Base-by-base conservation (phyloP, 1,140 invertebrate species). In the Lethocerus indicus region DNA sequence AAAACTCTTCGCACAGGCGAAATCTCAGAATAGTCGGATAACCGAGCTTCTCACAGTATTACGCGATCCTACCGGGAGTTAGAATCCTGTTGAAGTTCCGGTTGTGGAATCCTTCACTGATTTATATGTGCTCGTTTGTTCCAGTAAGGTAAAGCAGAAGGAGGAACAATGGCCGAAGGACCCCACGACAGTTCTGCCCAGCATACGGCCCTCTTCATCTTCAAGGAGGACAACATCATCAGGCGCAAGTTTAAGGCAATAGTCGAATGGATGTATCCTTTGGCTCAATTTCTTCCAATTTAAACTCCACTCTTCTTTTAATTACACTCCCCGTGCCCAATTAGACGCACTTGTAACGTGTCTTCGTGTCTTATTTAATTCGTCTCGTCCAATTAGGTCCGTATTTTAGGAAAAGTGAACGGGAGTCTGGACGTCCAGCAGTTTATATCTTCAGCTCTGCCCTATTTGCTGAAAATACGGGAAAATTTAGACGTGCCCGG, bases 241-340 rank as follows among this genome's bases (percentile, higher is more conserved):
- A 53, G 52, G 25, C 32, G 39, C 24, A 45, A 53, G 41, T 49
- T 41, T 26, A 53, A 53, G 36, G 39, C 52, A 1, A 49, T 53
- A 24, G 52, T 50, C 2, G 37, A 42, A 29, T 53, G 52, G 52
- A 14, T 44, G 52, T 53, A 53, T 53, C 52, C 52, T 53, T 50
- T 53, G 2, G 1, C 23, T 25, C 21, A 47, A 23, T 35, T 13
- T 14, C 16, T n/a, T 25, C 7, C 36, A 3, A 39, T 25, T 7
- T 25, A 7, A 21, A 20, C 24, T n/a, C 7, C 12, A 24, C 16
- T 4, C 9, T 25, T 25, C 14, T 7, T 40, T 40, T 12, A 12
- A 12, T 32, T 32, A 16, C 29, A n/a, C 13, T 40, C 13, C 7
- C 7, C 7, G 7, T 40, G 7, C 7, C 13, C 6, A 18, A 9